Evolutionary conservation across 2,113 vertebrate species (phyloP).

Genomic region (Uria lomvia): DNA sequence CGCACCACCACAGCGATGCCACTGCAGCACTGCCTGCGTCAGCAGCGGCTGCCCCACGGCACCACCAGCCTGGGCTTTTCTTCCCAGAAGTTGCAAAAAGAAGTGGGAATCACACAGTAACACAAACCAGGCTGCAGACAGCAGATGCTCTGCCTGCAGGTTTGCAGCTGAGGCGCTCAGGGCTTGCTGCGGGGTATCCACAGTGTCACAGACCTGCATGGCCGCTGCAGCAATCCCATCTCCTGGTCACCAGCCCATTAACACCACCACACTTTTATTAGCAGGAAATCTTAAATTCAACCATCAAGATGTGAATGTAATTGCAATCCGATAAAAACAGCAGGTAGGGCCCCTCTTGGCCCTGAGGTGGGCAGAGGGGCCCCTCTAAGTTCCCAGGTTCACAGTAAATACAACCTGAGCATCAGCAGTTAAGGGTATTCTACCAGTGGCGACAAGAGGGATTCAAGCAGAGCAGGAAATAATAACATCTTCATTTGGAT

Average conservation of each 20-base stretch:
- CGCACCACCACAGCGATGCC: not conserved
- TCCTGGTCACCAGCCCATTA: not conserved
- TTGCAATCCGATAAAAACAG: not conserved
- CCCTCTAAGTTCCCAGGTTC: not conserved
- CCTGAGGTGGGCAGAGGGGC: not conserved
- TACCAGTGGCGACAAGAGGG: not conserved
- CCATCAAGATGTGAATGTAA: not conserved
- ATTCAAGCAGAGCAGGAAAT: not conserved
- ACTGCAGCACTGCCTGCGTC: not conserved
- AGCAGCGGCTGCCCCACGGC: not conserved
- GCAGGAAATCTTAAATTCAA: not conserved
- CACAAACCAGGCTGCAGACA: not conserved
- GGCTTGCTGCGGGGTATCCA: not conserved
- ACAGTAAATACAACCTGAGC: not conserved
- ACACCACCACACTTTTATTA: not conserved
- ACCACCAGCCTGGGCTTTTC: not conserved
- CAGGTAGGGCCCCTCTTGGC: not conserved
- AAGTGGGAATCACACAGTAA: not conserved
- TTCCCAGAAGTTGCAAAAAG: not conserved
- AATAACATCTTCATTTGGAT: not conserved
- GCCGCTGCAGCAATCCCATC: not conserved
- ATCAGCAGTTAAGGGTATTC: not conserved
- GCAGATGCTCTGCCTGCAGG: not conserved
- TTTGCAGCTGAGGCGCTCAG: accelerated
- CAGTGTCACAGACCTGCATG: not conserved